Conservation (phyloP, 2,797 vertebrate species). For the Acipenser transmontanus region DNA sequence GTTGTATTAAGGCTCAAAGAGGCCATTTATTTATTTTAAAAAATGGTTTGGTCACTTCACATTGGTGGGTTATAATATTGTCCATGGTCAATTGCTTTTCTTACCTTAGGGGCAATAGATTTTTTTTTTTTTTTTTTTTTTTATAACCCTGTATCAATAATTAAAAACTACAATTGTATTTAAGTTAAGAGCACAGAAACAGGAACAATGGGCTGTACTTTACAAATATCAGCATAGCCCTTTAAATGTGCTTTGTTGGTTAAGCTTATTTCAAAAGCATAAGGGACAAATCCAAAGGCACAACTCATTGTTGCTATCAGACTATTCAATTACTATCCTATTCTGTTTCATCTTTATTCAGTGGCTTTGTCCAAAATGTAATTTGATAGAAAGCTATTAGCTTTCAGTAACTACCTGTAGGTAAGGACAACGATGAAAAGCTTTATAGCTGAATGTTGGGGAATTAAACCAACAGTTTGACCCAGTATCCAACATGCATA, state of each 20-base stretch:
- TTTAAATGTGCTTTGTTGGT: no score
- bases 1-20: conserved; percentile 49
- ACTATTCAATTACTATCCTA: not conserved
- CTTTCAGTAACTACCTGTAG: conserved; percentile 32
- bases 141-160: conserved; percentile 18
- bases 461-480: conserved; percentile 68
- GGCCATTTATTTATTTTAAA: conserved; percentile 29
- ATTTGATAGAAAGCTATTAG: conserved; percentile 37
- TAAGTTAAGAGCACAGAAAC: no score
- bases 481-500: conserved; percentile 56
- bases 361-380: not conserved
- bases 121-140: conserved; percentile 35
- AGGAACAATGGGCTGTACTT: no score
- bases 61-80: conserved; percentile 60
- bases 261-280: no score
- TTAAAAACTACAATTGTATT: conserved; percentile 8
- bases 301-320: no score
- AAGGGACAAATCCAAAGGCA: no score
- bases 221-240: no score
- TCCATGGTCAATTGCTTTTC: conserved; percentile 44
- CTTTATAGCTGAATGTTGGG: conserved; percentile 38
- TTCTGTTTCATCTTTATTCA: not conserved
- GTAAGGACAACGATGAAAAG: conserved; percentile 39
- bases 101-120: conserved; percentile 45
- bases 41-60: conserved; percentile 34